phyloP scores from a whole-genome alignment of 1,140 invertebrate genomes.

The Leptinotarsa texana region DNA sequence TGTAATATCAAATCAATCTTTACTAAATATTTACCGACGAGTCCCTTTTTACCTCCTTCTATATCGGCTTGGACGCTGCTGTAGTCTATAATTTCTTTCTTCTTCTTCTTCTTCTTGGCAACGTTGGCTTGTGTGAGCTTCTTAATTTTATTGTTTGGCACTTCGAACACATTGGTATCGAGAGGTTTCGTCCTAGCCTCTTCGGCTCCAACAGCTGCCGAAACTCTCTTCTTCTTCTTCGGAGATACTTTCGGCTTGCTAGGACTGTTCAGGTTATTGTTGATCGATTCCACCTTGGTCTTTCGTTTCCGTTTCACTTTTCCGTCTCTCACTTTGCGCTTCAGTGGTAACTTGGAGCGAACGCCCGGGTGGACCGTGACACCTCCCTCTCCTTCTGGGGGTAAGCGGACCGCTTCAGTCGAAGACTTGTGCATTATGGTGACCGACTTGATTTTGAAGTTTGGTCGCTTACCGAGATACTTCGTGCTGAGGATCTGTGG shows the following conservation, averaged over 20 bases:
- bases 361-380: slow-evolving; percentile 73
- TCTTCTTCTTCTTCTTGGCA: slow-evolving; percentile 58
- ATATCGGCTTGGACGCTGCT: slow-evolving; percentile 66
- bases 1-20: neutral
- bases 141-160: slow-evolving; percentile 51
- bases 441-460: slow-evolving; percentile 78
- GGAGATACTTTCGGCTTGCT: slow-evolving; percentile 56
- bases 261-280: slow-evolving; percentile 55
- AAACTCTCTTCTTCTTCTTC: slow-evolving; percentile 53
- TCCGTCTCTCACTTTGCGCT: slow-evolving; percentile 73
- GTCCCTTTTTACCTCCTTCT: slow-evolving; percentile 50
- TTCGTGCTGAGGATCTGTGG: slow-evolving; percentile 76
- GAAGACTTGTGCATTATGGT: slow-evolving; percentile 85
- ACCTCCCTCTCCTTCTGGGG: slow-evolving; percentile 67
- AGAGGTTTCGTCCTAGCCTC: slow-evolving; percentile 44
- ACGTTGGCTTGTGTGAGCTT: slow-evolving; percentile 55
- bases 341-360: slow-evolving; percentile 73
- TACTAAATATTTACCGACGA: slow-evolving; percentile 32
- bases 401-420: slow-evolving; percentile 79
- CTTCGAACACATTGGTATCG: slow-evolving; percentile 41
- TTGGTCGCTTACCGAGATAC: slow-evolving; percentile 74
- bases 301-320: slow-evolving; percentile 61
- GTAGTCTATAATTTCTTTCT: slow-evolving; percentile 80
- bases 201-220: slow-evolving; percentile 46
- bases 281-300: slow-evolving; percentile 52